Base-by-base conservation (phyloP, 2,797 vertebrate genomes). In the Eremophila alpestris region DNA sequence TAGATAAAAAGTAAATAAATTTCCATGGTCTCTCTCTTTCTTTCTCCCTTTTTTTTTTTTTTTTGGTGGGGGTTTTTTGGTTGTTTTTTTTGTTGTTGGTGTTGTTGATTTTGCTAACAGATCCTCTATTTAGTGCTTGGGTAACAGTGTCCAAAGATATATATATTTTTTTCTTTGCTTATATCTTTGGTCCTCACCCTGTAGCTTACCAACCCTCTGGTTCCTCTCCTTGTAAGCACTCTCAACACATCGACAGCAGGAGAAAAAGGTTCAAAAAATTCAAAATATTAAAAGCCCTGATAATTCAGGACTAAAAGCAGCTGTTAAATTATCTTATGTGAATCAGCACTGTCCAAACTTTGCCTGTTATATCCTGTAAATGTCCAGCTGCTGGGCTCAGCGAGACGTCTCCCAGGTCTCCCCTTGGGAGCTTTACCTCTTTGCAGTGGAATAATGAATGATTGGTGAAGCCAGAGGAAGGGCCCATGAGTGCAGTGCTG, bases 1-100 rank as follows among this genome's bases (percentile, higher is more conserved):
- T 98, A 98, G 97, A 94, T 98, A 98, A 98, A 98, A 98, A 98
- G 98, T 98, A 98, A 99, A 99, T 98, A 98, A 97, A 98, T 99
- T 98, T 98, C 98, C 98, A 97, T 96, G 96, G 73, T 95, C 89
- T 95, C 94, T 95, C 83, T 94, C 62, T 80, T 60, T 76, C 54
- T 76, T 71, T 34, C 36, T 36, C 36, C 36, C 36, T 36, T 36
- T 36, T 36, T 36, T 36, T 36, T 36, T 36, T 36, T 36, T 36
- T 36, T 36, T 10, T 10, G 8, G 36, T 36, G 36, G 36, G 36
- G 36, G 8, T 36, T 36, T 36, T 36, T 36, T 36, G 36, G 36
- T 36, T 36, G 36, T 69, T 68, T 70, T 41, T 41, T 40, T 54
- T 30, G 17, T 29, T 52, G 29, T 30, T 32, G 6, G 17, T 60